Base-by-base conservation (phyloP, 2,797 vertebrate genomes). In the Coregonus sp. region DNA sequence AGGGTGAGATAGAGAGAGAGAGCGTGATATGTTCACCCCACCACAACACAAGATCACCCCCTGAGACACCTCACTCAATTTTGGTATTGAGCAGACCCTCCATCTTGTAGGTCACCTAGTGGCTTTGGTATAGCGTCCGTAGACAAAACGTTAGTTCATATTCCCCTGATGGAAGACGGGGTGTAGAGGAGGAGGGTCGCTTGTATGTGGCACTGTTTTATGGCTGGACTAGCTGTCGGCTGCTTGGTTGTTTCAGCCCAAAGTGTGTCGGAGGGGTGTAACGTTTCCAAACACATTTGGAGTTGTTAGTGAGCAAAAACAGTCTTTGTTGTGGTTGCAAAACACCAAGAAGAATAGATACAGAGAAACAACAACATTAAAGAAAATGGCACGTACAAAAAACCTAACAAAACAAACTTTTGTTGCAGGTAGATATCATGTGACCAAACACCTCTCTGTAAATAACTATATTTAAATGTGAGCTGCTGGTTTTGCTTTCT, bases 341-440 rank as follows among this genome's bases (percentile, higher is more conserved):
- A 68, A 78, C 82, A 80, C 75, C 52, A 47, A 47, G 40, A 76
- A 69, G 20, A 70, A 59, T 52, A 73, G 56, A 52, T 52, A 56
- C 51, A 16, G 71, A 73, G 12, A 75, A 75, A 84, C 61, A 80
- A 67, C 29, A 68, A 33, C 66, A 68, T 33, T n/a, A 68, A 29
- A 29, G 33, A 78, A 74, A 84, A 81, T 79, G 85, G 82, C 80
- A 86, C 75, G 0, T 12, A 47, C 9, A 33, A 47, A 31, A 15
- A 69, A 51, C 56, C 52, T 2, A 33, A 80, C 74, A 78, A 75
- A 88, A 76, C 84, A 86, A 63, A 12, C 80, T 85, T 93, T 93
- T 92, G 92, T 95, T 91, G 90, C 75, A 88, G 90, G 78, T 81
- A 87, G 83, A 86, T 89, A 80, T 85, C 78, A 79, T 78, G 75